phyloP scores from a whole-genome alignment of 1,140 invertebrate genomes.

The Diachasmimorpha longicaudata region DNA sequence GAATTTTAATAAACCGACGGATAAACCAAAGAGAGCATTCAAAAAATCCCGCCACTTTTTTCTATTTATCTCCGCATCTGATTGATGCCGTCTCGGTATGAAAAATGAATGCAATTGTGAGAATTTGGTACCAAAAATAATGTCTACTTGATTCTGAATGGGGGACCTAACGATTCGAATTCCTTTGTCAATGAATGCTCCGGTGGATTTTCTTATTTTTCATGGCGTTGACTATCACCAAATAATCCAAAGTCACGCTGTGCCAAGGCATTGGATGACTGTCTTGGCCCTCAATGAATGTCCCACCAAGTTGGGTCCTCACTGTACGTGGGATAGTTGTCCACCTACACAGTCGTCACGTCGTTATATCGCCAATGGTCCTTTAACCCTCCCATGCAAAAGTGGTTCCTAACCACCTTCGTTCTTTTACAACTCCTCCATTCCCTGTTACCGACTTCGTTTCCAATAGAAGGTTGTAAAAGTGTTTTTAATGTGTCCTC shows the following conservation, averaged over 20 bases:
- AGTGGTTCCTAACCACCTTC: slow-evolving; percentile 26
- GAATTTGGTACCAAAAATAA: slow-evolving; percentile 40
- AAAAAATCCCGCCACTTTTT: not conserved
- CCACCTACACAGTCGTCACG: slow-evolving; percentile 57
- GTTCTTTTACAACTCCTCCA: slow-evolving; percentile 17
- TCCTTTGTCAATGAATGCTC: not conserved
- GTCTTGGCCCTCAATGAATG: slow-evolving; percentile 4
- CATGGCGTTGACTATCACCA: slow-evolving; percentile 33
- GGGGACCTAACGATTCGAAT: slow-evolving; percentile 52
- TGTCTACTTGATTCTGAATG: slow-evolving; percentile 60
- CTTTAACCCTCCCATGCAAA: slow-evolving; percentile 43
- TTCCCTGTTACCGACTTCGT: not conserved
- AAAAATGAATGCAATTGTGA: not conserved
- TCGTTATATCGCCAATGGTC: slow-evolving; percentile 46
- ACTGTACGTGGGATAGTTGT: slow-evolving; percentile 52
- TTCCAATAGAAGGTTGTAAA: not conserved
- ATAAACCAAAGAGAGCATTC: not conserved
- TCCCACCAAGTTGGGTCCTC: not conserved
- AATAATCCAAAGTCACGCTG: slow-evolving; percentile 61
- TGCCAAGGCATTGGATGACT: slow-evolving; percentile 23
- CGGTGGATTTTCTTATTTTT: slow-evolving; percentile 51
- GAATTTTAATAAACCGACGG: not conserved
- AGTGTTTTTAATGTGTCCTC: slow-evolving; percentile 5
- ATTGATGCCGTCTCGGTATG: not conserved
- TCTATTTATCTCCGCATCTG: not conserved